Evolutionary conservation across 2,113 vertebrate species (phyloP).

Genomic region (Heptranchias perlo): DNA sequence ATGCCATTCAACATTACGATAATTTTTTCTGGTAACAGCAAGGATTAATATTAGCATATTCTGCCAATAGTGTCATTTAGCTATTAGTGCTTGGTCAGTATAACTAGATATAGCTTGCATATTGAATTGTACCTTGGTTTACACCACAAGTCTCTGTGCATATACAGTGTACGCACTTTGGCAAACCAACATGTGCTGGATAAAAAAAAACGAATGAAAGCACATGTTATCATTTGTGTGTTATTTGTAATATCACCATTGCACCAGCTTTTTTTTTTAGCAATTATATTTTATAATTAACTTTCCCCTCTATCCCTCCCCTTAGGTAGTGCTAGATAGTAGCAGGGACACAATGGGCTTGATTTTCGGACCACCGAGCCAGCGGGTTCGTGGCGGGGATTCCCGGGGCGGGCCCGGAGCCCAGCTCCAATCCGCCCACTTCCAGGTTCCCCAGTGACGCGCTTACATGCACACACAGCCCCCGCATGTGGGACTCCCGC

Average conservation of each 20-base stretch:
- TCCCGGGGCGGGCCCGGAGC: too few species aligned
- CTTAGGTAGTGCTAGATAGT: neutral
- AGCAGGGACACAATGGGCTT: too few species aligned
- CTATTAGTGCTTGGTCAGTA: neutral
- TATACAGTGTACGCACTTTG: neutral
- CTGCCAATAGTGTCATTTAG: neutral
- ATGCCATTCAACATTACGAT: neutral
- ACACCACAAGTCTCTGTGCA: neutral
- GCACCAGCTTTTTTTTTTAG: neutral
- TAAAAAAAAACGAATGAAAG: neutral
- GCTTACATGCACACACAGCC: too few species aligned
- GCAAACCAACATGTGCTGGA: neutral
- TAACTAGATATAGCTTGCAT: neutral
- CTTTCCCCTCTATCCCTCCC: neutral
- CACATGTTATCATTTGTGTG: neutral
- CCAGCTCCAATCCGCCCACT: too few species aligned
- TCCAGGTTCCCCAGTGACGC: too few species aligned
- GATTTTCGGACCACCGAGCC: too few species aligned
- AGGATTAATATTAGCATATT: conserved; percentile 22
- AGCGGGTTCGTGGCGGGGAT: too few species aligned
- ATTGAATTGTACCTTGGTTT: neutral
- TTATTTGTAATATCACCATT: neutral
- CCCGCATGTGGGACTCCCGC: too few species aligned
- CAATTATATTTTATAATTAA: neutral
- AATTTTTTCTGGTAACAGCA: neutral